Percentiles rank a stretch among this genome's conserved stretches.
These are phyloP conservation scores for Cavia aperea DNA, from an alignment of 2,113 vertebrate species.

Conservation along the genomic window DNA sequence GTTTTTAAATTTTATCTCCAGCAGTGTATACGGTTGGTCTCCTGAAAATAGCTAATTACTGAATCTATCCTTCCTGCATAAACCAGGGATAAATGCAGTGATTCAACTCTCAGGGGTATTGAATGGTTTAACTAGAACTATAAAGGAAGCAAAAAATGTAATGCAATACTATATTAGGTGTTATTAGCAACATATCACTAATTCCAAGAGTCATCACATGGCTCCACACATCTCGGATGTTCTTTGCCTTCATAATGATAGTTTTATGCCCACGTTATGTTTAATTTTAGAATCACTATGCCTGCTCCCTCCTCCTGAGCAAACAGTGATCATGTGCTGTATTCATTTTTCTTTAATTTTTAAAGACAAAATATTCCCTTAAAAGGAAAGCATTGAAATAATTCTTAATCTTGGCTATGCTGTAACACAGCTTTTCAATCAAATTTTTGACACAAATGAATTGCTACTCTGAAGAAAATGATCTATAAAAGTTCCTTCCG, in stretches of 20 bases:
- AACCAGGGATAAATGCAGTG: constrained; percentile 14
- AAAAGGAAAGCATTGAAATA: constrained; percentile 1
- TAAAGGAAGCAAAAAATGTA: constrained; percentile 40
- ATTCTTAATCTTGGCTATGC: background rate
- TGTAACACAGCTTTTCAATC: background rate
- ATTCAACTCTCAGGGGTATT: constrained; percentile 29
- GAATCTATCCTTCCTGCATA: background rate
- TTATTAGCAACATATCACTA: constrained; percentile 36
- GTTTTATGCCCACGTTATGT: constrained; percentile 30
- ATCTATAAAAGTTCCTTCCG: background rate
- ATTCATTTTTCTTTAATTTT: constrained; percentile 23
- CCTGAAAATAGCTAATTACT: constrained; percentile 42
- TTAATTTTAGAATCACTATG: constrained; percentile 36
- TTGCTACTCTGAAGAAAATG: background rate
- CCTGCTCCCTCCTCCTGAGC: background rate
- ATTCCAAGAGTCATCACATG: constrained; percentile 45
- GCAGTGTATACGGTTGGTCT: background rate
- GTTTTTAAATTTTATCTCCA: constrained; percentile 26
- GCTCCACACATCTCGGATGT: background rate
- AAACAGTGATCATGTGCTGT: background rate
- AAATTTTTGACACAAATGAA: background rate
- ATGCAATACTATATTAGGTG: constrained; percentile 12
- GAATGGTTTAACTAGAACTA: constrained; percentile 27
- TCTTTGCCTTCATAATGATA: constrained; percentile 26
- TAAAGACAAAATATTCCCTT: background rate